A percentile compares a stretch with the other conserved stretches of the same genome.
These are phyloP conservation scores for Otis tarda DNA, from an alignment of 2,113 vertebrate species.

Conservation along the genomic window DNA sequence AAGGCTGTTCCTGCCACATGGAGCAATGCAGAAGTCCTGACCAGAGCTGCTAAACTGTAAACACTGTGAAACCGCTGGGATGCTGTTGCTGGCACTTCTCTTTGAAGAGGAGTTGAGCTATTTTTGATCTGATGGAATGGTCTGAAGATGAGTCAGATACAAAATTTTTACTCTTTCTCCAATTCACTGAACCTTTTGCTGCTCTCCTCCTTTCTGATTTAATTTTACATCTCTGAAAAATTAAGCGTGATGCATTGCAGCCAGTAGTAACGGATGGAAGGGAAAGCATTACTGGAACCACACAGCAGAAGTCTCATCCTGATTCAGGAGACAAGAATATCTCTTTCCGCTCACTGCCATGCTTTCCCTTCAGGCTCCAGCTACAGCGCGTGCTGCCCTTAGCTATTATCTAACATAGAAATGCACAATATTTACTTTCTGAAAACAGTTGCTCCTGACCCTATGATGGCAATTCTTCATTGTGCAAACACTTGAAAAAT, in stretches of 20 bases:
- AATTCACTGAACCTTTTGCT: background rate
- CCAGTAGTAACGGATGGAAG: background rate
- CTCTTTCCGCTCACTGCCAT: background rate
- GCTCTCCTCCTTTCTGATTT: background rate
- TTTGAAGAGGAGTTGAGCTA: background rate
- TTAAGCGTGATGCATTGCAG: background rate
- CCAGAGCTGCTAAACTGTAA: background rate
- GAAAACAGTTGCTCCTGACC: slow-evolving; percentile 4
- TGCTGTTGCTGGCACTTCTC: background rate
- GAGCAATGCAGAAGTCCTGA: background rate
- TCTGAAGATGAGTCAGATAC: slow-evolving; percentile 1
- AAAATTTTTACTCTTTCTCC: background rate
- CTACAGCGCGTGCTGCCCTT: background rate
- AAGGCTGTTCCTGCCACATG: background rate
- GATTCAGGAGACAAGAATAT: background rate
- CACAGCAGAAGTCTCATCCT: background rate
- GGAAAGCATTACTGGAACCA: background rate
- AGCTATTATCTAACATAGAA: background rate
- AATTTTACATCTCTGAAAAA: slow-evolving; percentile 10
- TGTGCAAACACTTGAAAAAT: slow-evolving; percentile 39
- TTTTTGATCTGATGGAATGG: background rate
- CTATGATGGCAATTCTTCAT: background rate
- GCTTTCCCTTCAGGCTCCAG: background rate
- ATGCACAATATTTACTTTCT: slow-evolving; percentile 22
- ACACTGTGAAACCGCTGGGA: background rate